phyloP scores from a whole-genome alignment of 2,113 vertebrate species.

The Triplophysa tibetana region DNA sequence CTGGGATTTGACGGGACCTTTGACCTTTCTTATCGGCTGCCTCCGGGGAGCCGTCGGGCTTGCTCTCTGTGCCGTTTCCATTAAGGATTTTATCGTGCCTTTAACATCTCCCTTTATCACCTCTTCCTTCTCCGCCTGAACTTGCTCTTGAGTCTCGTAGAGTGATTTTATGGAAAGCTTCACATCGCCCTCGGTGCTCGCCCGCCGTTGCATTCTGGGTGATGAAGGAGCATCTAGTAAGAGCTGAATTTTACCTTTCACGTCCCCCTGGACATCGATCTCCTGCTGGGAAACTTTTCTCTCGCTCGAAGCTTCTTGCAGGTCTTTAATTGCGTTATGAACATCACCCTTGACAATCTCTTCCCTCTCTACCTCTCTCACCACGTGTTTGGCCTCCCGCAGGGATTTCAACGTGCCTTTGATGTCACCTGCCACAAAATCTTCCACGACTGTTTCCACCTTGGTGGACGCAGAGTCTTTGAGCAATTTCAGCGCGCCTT shows the following conservation, averaged over 20 bases:
- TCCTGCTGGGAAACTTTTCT: conserved; percentile 66
- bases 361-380: conserved; percentile 76
- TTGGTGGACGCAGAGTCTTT: conserved; percentile 78
- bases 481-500: conserved; percentile 79
- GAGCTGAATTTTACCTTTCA: conserved; percentile 74
- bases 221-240: conserved; percentile 71
- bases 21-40: conserved; percentile 71
- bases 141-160: conserved; percentile 70
- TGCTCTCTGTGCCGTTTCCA: conserved; percentile 76
- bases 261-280: conserved; percentile 68
- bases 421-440: conserved; percentile 81
- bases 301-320: conserved; percentile 71
- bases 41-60: conserved; percentile 65
- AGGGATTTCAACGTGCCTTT: conserved; percentile 80
- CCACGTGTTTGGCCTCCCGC: conserved; percentile 72
- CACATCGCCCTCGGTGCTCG: conserved; percentile 60
- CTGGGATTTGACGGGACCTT: conserved; percentile 58
- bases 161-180: conserved; percentile 75
- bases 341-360: conserved; percentile 71
- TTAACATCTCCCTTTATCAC: conserved; percentile 75
- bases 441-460: conserved; percentile 74
- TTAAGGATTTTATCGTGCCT: conserved; percentile 74
- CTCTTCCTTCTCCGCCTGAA: conserved; percentile 70
- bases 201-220: conserved; percentile 65
- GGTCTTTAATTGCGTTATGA: conserved; percentile 67